phyloP scores from a whole-genome alignment of 2,888 invertebrate genomes.

The Limnephilus marmoratus region DNA sequence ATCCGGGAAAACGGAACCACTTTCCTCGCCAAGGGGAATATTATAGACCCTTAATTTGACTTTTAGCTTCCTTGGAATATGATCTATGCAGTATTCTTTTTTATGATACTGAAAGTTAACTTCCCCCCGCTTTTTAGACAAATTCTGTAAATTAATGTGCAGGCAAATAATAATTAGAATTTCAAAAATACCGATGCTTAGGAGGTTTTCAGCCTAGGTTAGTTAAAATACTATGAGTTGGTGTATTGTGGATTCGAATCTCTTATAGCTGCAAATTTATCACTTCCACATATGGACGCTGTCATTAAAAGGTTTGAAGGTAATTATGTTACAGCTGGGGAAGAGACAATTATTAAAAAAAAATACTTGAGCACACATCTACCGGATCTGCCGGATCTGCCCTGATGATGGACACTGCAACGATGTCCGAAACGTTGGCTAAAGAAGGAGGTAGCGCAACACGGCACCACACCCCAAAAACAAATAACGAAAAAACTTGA shows the following conservation, averaged over 20 bases:
- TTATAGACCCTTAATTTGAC: conserved; percentile 30
- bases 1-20: conserved; percentile 51
- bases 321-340: too few relatives aligned
- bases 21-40: conserved; percentile 12
- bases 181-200: neutral
- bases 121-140: neutral
- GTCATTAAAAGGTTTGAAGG: neutral
- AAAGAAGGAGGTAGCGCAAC: too few relatives aligned
- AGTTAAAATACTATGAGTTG: neutral
- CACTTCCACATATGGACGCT: neutral
- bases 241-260: neutral
- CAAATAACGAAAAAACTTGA: too few relatives aligned
- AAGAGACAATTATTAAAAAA: too few relatives aligned
- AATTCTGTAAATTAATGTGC: neutral
- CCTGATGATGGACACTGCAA: too few relatives aligned
- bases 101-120: neutral
- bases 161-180: neutral
- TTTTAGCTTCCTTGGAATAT: conserved; percentile 18
- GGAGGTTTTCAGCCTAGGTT: neutral
- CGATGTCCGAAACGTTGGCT: too few relatives aligned
- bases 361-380: too few relatives aligned
- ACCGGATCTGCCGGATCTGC: too few relatives aligned
- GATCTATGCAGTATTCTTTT: neutral
- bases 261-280: neutral
- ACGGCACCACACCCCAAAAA: too few relatives aligned